Conservation (phyloP, 2,113 vertebrate species). For the Toxotes jaculatrix region DNA sequence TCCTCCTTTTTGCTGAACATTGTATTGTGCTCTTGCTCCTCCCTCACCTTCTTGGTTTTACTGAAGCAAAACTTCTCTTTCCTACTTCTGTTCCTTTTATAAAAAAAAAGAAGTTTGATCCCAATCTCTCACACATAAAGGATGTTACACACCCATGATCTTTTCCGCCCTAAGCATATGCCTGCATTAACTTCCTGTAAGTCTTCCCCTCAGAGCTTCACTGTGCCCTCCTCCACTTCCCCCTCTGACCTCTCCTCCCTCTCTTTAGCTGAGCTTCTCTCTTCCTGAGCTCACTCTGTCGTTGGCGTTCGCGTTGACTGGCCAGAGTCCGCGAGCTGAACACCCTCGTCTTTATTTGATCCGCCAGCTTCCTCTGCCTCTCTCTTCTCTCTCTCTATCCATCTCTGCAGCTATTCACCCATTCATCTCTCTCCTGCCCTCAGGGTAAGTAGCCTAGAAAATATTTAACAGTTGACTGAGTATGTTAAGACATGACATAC, state of each 20-base stretch:
- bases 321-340: conserved; percentile 91
- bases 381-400: background rate
- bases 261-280: conserved; percentile 55
- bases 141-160: background rate
- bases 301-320: conserved; percentile 91
- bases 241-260: conserved; percentile 66
- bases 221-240: conserved; percentile 68
- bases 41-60: conserved; percentile 32
- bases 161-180: background rate
- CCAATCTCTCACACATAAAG: background rate
- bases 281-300: conserved; percentile 81
- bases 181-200: conserved; percentile 55
- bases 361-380: conserved; percentile 37
- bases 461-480: conserved; percentile 70
- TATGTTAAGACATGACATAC: conserved; percentile 53
- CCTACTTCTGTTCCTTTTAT: background rate
- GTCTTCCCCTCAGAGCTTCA: conserved; percentile 28
- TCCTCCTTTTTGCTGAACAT: conserved; percentile 54
- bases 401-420: conserved; percentile 44
- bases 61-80: background rate
- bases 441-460: conserved; percentile 81
- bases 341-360: conserved; percentile 61
- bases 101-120: background rate
- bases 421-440: conserved; percentile 63
- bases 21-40: conserved; percentile 47